These are phyloP conservation scores for Eptatretus burgeri DNA, from an alignment of 2,113 vertebrate species.

Conservation along the genomic window DNA sequence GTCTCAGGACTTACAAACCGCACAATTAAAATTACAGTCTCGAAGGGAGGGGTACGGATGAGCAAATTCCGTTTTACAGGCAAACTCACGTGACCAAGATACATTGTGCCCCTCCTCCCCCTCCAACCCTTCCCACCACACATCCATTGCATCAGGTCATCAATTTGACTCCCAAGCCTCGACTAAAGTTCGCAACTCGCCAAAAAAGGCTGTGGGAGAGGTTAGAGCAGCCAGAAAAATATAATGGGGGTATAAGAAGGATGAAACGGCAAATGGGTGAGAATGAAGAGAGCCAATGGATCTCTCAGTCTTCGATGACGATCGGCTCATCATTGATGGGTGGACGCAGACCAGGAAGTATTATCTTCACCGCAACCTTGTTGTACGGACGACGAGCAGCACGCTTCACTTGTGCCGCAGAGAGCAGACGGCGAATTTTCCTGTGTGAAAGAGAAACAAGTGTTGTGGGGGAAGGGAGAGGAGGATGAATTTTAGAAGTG, in stretches of 20 bases:
- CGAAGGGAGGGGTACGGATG: no score
- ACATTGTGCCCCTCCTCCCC: no score
- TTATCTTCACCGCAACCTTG: constrained; percentile 20
- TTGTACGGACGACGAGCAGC: constrained; percentile 27
- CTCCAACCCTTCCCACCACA: no score
- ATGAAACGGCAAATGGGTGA: not conserved
- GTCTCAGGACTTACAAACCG: no score
- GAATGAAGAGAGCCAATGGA: constrained; percentile 8
- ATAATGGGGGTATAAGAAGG: not conserved
- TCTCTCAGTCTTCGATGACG: constrained; percentile 27
- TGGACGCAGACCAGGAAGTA: constrained; percentile 16
- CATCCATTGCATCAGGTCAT: no score
- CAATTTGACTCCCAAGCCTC: no score
- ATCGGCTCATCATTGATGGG: constrained; percentile 33
- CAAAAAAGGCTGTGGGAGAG: not conserved
- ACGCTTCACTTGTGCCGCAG: constrained; percentile 32
- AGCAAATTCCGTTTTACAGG: no score
- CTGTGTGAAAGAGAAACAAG: constrained; percentile 12
- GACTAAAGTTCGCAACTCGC: no score
- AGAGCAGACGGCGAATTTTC: constrained; percentile 34
- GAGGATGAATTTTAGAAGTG: no score
- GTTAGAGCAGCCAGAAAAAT: not conserved
- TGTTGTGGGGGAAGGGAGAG: no score
- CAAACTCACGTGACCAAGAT: no score
- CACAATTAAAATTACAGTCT: no score